Evolutionary conservation across 2,797 vertebrate species (phyloP).

Genomic region (Cottoperca gobio): DNA sequence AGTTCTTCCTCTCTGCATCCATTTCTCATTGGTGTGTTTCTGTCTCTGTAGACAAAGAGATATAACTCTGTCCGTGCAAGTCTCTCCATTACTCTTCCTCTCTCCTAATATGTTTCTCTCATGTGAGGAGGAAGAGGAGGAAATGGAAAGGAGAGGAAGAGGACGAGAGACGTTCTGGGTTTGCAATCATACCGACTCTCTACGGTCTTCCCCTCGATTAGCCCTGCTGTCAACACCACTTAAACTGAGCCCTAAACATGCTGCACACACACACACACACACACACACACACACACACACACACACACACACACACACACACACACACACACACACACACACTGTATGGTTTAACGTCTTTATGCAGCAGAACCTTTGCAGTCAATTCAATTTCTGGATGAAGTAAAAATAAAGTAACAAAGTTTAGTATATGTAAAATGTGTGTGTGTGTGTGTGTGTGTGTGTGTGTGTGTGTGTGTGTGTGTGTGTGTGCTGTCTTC

Average conservation of each 20-base stretch:
- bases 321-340: background rate
- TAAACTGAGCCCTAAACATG: constrained; percentile 11
- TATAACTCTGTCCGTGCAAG: background rate
- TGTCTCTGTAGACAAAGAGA: background rate
- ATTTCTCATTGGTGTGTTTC: background rate
- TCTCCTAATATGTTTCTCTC: background rate
- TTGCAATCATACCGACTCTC: constrained; percentile 54
- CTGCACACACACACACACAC: background rate
- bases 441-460: too few relatives aligned
- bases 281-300: constrained; percentile 1
- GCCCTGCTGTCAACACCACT: constrained; percentile 38
- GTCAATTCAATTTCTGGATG: too few relatives aligned
- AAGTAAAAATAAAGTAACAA: too few relatives aligned
- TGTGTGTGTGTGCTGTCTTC: too few relatives aligned
- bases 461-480: too few relatives aligned
- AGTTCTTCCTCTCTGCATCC: background rate
- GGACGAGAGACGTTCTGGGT: constrained; percentile 39
- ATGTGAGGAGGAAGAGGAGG: constrained; percentile 5
- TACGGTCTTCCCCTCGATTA: constrained; percentile 9
- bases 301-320: background rate
- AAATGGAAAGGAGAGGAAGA: constrained; percentile 3
- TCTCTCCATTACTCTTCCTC: background rate
- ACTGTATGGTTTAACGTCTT: background rate
- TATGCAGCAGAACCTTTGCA: background rate
- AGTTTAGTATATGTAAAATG: too few relatives aligned